Evolutionary conservation across 2,797 vertebrate genomes (phyloP).

Genomic region (Megalops cyprinoides): DNA sequence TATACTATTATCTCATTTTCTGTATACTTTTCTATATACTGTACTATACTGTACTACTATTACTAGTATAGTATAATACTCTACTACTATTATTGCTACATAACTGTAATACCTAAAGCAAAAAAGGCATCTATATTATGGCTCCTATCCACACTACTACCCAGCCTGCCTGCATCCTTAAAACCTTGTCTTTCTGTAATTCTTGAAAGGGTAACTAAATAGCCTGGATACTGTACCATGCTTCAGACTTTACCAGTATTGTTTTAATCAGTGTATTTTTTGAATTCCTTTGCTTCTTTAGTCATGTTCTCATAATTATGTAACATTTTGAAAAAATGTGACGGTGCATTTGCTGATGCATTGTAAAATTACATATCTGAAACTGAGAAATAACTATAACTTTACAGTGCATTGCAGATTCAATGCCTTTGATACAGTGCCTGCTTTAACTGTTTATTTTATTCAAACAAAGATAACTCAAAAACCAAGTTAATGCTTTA

Average conservation of each 20-base stretch:
- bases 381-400: too few relatives aligned
- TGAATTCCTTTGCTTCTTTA: not conserved
- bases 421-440: too few relatives aligned
- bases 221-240: not conserved
- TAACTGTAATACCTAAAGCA: too few relatives aligned
- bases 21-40: too few relatives aligned
- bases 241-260: not conserved
- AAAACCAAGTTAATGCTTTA: not conserved
- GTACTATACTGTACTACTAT: too few relatives aligned
- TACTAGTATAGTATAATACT: too few relatives aligned
- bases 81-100: too few relatives aligned
- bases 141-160: too few relatives aligned
- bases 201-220: not conserved
- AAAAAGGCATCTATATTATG: not conserved
- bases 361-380: not conserved
- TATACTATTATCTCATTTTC: too few relatives aligned
- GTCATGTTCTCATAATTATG: not conserved
- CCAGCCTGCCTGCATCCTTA: not conserved
- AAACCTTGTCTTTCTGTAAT: not conserved
- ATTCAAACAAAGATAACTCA: not conserved
- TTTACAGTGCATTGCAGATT: not conserved
- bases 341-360: not conserved
- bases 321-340: not conserved
- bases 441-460: not conserved
- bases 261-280: not conserved